A percentile compares a stretch with the other conserved stretches of the same genome.
phyloP scores from a whole-genome alignment of 2,888 invertebrate genomes.

The Drosophila fulvimacula region DNA sequence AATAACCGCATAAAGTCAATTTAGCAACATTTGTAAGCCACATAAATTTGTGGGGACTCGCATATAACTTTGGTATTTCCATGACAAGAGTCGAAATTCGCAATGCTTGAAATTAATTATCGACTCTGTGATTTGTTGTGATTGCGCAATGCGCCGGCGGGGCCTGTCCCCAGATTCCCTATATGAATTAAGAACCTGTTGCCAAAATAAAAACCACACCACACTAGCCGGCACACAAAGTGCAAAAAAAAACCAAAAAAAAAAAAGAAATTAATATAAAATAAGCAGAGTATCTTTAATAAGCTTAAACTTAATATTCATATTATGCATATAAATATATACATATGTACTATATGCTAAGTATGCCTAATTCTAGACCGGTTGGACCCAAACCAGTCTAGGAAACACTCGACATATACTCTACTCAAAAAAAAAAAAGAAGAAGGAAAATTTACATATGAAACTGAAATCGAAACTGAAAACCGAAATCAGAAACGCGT shows the following conservation, averaged over 20 bases:
- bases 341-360: constrained; percentile 27
- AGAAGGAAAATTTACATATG: constrained; percentile 63
- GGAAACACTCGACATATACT: constrained; percentile 39
- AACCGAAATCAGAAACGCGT: constrained; percentile 65
- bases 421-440: constrained; percentile 24
- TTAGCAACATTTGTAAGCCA: constrained; percentile 49
- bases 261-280: constrained; percentile 3
- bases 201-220: constrained; percentile 18
- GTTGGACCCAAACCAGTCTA: constrained; percentile 59
- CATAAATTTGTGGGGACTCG: constrained; percentile 50
- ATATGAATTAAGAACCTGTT: constrained; percentile 53
- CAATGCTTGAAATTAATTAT: constrained; percentile 71
- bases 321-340: constrained; percentile 13
- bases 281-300: constrained; percentile 27
- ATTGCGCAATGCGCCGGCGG: constrained; percentile 52
- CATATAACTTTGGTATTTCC: constrained; percentile 67
- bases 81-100: constrained; percentile 56
- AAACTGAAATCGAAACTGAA: constrained; percentile 69
- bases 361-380: constrained; percentile 71
- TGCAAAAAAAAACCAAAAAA: constrained; percentile 35
- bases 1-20: constrained; percentile 27
- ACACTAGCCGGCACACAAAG: constrained; percentile 47
- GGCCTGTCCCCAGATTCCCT: constrained; percentile 41
- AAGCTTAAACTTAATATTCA: constrained; percentile 28
- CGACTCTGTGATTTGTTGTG: constrained; percentile 58